These are phyloP conservation scores for Strigamia crassipes DNA, from an alignment of 2,888 invertebrate species.

Conservation along the genomic window DNA sequence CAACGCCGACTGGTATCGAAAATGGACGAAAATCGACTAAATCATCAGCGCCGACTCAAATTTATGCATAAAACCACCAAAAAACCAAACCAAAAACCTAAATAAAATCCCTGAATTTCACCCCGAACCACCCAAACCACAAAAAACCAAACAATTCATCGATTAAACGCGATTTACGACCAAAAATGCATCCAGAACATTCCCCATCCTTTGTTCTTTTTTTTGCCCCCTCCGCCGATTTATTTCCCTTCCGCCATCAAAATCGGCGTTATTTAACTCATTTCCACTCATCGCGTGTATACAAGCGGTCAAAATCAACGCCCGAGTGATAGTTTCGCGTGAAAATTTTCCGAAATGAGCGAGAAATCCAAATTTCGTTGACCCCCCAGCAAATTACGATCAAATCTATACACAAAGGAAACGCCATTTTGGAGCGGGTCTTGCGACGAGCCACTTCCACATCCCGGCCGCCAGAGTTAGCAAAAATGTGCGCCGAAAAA, in stretches of 20 bases:
- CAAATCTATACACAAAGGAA: constrained; percentile 44
- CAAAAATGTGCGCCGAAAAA: background rate
- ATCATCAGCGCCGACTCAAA: background rate
- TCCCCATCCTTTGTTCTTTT: background rate
- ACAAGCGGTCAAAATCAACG: background rate
- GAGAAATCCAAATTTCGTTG: background rate
- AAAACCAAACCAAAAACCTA: background rate
- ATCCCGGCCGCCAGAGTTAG: constrained; percentile 21
- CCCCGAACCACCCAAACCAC: background rate
- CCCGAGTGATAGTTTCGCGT: background rate
- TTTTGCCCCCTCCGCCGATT: background rate
- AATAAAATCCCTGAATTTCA: too few species aligned
- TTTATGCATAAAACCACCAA: background rate
- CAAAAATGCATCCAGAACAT: background rate
- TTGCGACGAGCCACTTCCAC: constrained; percentile 39
- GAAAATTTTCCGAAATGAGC: background rate
- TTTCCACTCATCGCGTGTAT: background rate
- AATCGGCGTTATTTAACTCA: background rate
- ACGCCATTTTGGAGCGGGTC: constrained; percentile 46
- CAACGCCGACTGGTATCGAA: constrained; percentile 32
- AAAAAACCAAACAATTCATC: background rate
- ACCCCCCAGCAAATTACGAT: constrained; percentile 3
- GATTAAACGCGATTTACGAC: background rate
- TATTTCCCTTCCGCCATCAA: background rate
- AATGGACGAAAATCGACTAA: background rate